A percentile compares a stretch with the other conserved stretches of the same genome.
Conservation (phyloP, 2,888 invertebrate species). For the Sminthurinus aureus region DNA sequence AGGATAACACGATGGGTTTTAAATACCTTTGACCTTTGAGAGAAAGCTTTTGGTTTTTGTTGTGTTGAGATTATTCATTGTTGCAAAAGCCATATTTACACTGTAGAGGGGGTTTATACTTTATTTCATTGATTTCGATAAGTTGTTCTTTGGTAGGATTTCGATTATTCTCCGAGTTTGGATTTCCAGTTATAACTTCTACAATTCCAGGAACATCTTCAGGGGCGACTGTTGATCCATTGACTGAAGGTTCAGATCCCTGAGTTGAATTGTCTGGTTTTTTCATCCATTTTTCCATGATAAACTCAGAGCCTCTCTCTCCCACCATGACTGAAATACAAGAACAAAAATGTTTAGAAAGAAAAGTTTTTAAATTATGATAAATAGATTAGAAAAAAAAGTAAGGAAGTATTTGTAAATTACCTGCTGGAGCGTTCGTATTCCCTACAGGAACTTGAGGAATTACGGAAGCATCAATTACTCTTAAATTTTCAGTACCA, state of each 20-base stretch:
- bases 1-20: background rate
- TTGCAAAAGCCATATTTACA: constrained; percentile 32
- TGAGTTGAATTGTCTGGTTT: background rate
- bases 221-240: background rate
- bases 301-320: constrained; percentile 14
- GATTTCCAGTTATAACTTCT: background rate
- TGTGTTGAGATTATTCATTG: background rate
- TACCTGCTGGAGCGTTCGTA: constrained; percentile 31
- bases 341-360: too few species aligned
- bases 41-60: background rate
- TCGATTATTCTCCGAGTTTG: background rate
- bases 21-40: background rate
- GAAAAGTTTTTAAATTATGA: too few species aligned
- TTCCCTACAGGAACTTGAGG: constrained; percentile 37
- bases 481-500: constrained; percentile 48
- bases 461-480: constrained; percentile 48
- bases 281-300: constrained; percentile 10
- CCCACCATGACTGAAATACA: constrained; percentile 5
- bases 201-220: background rate
- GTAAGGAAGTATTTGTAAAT: background rate
- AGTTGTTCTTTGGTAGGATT: background rate
- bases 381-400: too few species aligned
- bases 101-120: constrained; percentile 17
- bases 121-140: background rate
- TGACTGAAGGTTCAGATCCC: background rate